Conservation (phyloP, 2,113 vertebrate genomes). For the Ciconia maguari region DNA sequence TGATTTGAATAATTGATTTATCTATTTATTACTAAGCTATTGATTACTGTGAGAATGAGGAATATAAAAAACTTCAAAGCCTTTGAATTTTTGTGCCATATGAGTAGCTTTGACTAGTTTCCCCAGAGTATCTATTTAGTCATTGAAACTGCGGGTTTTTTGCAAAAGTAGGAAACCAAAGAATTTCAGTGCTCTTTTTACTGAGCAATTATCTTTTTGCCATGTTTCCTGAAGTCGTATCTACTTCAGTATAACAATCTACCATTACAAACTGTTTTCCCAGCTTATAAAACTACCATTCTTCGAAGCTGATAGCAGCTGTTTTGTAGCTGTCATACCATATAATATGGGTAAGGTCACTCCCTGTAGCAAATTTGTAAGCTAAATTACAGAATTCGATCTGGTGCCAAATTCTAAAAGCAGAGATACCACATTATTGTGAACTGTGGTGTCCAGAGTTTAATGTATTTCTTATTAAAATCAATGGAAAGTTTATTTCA, state of each 20-base stretch:
- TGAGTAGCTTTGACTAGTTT: neutral
- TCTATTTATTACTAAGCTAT: neutral
- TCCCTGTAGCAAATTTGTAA: neutral
- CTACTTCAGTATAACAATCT: neutral
- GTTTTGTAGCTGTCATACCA: constrained; percentile 24
- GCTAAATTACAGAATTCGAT: constrained; percentile 4
- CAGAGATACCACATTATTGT: neutral
- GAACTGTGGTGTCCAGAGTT: neutral
- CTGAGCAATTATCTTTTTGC: neutral
- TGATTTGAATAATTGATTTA: neutral
- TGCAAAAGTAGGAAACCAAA: neutral
- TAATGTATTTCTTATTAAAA: constrained; percentile 46
- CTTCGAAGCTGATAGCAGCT: constrained; percentile 2
- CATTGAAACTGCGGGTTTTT: neutral
- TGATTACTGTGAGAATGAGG: neutral
- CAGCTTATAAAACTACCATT: neutral
- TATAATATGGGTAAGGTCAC: neutral
- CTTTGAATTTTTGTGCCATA: neutral
- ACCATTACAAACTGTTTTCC: neutral
- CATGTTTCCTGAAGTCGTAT: neutral
- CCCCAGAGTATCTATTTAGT: neutral
- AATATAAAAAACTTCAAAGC: neutral
- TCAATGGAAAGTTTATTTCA: constrained; percentile 36
- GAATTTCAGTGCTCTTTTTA: neutral
- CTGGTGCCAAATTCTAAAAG: constrained; percentile 4